Evolutionary conservation across 2,113 vertebrate species (phyloP).

Genomic region (Semnornis frantzii): DNA sequence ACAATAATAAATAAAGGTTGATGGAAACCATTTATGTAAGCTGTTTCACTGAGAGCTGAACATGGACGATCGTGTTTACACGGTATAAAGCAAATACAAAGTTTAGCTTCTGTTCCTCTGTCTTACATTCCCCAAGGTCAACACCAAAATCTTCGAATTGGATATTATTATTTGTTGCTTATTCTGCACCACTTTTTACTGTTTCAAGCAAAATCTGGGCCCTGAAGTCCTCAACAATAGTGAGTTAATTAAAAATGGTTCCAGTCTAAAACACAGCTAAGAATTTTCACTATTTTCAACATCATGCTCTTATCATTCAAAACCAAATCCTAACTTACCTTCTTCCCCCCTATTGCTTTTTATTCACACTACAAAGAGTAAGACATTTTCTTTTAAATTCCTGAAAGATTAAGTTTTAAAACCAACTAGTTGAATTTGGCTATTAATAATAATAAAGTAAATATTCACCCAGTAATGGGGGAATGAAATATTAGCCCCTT

Average conservation of each 20-base stretch:
- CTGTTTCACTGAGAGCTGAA: background rate
- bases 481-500: background rate
- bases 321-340: background rate
- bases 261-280: background rate
- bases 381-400: background rate
- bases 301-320: background rate
- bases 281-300: background rate
- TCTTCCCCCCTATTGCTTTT: background rate
- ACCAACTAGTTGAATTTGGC: background rate
- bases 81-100: background rate
- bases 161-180: background rate
- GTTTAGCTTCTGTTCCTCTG: background rate
- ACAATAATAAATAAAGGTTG: background rate
- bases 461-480: background rate
- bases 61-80: background rate
- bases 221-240: background rate
- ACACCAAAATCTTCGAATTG: background rate
- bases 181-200: background rate
- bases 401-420: conserved; percentile 3
- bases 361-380: background rate
- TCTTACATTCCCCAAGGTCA: background rate
- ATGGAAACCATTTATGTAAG: background rate
- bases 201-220: background rate
- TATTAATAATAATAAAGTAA: conserved; percentile 15
- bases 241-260: background rate